Base-by-base conservation (phyloP, 2,113 vertebrate genomes). In the Fregetta grallaria region DNA sequence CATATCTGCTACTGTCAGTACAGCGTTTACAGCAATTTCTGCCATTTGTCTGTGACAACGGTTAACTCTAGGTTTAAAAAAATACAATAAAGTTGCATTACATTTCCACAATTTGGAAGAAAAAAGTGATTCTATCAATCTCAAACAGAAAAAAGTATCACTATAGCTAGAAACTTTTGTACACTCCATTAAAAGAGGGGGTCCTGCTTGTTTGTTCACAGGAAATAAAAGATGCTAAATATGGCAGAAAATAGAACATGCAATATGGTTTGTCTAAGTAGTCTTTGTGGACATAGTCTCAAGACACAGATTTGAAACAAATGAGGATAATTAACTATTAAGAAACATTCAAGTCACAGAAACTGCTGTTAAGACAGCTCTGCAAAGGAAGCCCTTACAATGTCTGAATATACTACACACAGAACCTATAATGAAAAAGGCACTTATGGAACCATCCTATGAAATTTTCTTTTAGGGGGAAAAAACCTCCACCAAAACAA, bases 41-140 rank as follows among this genome's bases (percentile, higher is more conserved):
- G 99, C 99, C 99, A 99, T 99, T 90, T 99, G 99, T 73, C 98
- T 98, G 97, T 99, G 99, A 92, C 99, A 99, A 77, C 99, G 99
- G 97, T 99, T 99, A 91, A 99, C 99, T 92, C 99, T 99, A 95
- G 9, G 29, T 66, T 75, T 45, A 40, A 74, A 74, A 86, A 77
- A 68, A 78, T 0, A n/a, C 16, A 53, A 5, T 9, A 8, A 73
- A 59, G 13, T 59, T n/a, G 23, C 6, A 47, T 52, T 88, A 42
- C 1, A 30, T 68, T 74, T 49, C 55, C 20, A 67, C 10, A 49
- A 10, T 30, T 42, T n/a, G 34, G 42, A 52, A 74, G 8, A 44
- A 79, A 90, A 78, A 71, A 11, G 17, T 14, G 13, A 65, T 59
- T 74, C 13, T n/a, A 59, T 40, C 20, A 13, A 26, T 45, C 20